Percentiles rank a stretch among this genome's conserved stretches.
These are phyloP conservation scores for Cerastis rubricosa DNA, from an alignment of 2,888 invertebrate species.

Conservation along the genomic window DNA sequence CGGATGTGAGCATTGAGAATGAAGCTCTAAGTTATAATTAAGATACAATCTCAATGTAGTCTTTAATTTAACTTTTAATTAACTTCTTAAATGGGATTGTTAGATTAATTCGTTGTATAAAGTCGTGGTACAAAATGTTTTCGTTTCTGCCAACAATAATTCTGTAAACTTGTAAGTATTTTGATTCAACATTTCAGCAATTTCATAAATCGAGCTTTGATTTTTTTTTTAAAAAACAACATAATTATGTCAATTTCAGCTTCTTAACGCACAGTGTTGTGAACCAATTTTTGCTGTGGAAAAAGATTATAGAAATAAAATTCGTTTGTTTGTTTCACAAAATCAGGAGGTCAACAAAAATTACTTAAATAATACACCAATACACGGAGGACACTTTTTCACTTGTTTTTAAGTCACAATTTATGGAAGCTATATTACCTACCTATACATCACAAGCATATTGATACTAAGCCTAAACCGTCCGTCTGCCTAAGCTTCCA, in stretches of 20 bases:
- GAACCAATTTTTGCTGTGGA: neutral
- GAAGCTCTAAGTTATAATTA: slow-evolving; percentile 37
- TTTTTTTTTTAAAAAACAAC: too few species aligned
- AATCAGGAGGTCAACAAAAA: neutral
- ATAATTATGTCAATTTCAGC: neutral
- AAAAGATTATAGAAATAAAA: neutral
- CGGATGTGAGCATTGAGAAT: slow-evolving; percentile 32
- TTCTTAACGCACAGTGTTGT: neutral
- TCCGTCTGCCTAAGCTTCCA: slow-evolving; percentile 1
- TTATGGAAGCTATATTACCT: neutral
- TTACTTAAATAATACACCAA: too few species aligned
- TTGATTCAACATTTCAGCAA: neutral
- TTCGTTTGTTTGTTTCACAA: neutral
- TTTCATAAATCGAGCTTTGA: too few species aligned
- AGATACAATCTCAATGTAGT: slow-evolving; percentile 53
- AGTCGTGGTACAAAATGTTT: slow-evolving; percentile 29
- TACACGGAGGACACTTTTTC: neutral
- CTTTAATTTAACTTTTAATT: slow-evolving; percentile 56
- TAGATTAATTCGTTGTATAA: slow-evolving; percentile 16
- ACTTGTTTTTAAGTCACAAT: neutral
- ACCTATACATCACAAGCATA: slow-evolving; percentile 3
- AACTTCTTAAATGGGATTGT: slow-evolving; percentile 38
- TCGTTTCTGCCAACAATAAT: slow-evolving; percentile 7
- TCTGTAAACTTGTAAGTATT: neutral
- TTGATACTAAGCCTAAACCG: neutral